Base-by-base conservation (phyloP, 2,888 invertebrate genomes). In the Oscheius sp. region DNA sequence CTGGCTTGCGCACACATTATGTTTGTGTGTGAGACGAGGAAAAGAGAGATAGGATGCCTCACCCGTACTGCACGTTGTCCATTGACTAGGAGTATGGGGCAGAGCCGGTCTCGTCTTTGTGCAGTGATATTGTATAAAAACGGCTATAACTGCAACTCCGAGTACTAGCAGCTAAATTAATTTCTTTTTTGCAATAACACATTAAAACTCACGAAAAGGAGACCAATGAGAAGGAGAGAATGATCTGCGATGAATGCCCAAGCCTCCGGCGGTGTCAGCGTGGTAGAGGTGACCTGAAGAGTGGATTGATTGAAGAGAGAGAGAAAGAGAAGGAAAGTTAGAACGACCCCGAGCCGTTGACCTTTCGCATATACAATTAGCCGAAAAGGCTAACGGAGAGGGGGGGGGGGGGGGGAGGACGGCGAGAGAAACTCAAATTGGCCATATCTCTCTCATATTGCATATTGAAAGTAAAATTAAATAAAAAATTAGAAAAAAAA, bases 1-100 rank as follows among this genome's bases (percentile, higher is more conserved):
- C 20, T n/a, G 26, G 41, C 17, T 41, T 44, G 24, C 28, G 12
- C 59, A 28, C 28, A 57, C n/a, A 41, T 59, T 44, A 14, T 59
- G 44, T 41, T 57, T 57, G 57, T 59, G 41, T 6, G 26, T 56
- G 50, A 9, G 44, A 14, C n/a, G n/a, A n/a, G n/a, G n/a, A n/a
- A n/a, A n/a, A n/a, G n/a, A n/a, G n/a, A n/a, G n/a, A n/a, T n/a
- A n/a, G n/a, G n/a, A n/a, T n/a, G n/a, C 45, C 59, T 45, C 5
- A 73, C 76, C 76, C 8, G 76, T 76, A 50, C 73, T 74, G 59
- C 76, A 76, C 2, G 73, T 76, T 1, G 76, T 76, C 73, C 73
- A 76, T 51, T 76, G 76, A 6, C 70, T 70, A 20, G 76, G 76
- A 1, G 59, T 59, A 17, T 59, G 59, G 8, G 41, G 59, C 3